Conservation (phyloP, 2,113 vertebrate species). For the Tetrao urogallus region DNA sequence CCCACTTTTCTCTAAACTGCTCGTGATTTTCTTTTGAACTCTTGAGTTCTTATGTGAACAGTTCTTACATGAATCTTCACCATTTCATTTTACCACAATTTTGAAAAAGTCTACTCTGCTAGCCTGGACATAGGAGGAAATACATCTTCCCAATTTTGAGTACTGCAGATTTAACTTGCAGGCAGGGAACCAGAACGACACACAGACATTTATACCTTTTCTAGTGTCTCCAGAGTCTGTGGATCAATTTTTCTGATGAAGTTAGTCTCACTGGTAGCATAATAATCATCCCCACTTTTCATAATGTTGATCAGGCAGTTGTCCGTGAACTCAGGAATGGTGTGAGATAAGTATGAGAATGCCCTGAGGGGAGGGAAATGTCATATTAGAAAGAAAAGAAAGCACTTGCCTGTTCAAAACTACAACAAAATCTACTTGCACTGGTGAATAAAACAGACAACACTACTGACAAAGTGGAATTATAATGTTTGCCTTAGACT, state of each 20-base stretch:
- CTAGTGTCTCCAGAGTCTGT: slow-evolving; percentile 84
- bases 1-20: not conserved
- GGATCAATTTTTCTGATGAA: slow-evolving; percentile 92
- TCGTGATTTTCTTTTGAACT: not conserved
- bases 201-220: slow-evolving; percentile 79
- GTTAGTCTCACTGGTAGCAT: slow-evolving; percentile 90
- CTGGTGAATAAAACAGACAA: not conserved
- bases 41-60: not conserved
- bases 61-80: not conserved
- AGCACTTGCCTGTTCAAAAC: not conserved
- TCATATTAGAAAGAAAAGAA: not conserved
- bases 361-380: slow-evolving; percentile 73
- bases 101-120: not conserved
- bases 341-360: slow-evolving; percentile 87
- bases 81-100: not conserved
- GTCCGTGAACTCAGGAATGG: slow-evolving; percentile 94
- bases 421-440: not conserved
- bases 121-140: not conserved
- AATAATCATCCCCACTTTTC: slow-evolving; percentile 89
- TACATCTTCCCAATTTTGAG: not conserved
- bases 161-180: not conserved
- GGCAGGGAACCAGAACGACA: not conserved
- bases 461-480: not conserved
- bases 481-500: not conserved
- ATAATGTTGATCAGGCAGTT: slow-evolving; percentile 96